A percentile compares a stretch with the other conserved stretches of the same genome.
phyloP scores from a whole-genome alignment of 1,140 invertebrate genomes.

The Hypsibius dujardini region DNA sequence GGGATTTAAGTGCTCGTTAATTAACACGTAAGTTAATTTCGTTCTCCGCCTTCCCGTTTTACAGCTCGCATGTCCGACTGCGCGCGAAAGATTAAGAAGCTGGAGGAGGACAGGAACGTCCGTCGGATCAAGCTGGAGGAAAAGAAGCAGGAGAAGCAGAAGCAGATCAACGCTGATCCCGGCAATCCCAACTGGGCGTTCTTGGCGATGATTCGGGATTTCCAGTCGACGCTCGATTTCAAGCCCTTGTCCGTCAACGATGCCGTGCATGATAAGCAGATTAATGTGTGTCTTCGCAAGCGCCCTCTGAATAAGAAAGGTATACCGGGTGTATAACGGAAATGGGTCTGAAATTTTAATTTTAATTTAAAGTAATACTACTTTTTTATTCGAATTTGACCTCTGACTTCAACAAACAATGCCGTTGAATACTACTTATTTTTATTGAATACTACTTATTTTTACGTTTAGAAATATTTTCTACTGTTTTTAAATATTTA shows the following conservation, averaged over 20 bases:
- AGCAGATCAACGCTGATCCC: slow-evolving; percentile 68
- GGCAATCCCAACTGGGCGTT: slow-evolving; percentile 97
- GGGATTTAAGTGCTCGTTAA: too few relatives aligned
- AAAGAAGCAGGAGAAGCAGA: slow-evolving; percentile 70
- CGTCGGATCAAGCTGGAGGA: slow-evolving; percentile 71
- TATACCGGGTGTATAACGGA: too few relatives aligned
- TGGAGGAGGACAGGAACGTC: slow-evolving; percentile 89
- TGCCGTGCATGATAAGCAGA: slow-evolving; percentile 80
- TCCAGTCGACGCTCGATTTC: slow-evolving; percentile 69
- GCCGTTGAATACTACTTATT: too few relatives aligned
- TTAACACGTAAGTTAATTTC: too few relatives aligned
- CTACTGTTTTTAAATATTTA: too few relatives aligned
- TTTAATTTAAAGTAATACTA: too few relatives aligned
- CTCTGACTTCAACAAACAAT: too few relatives aligned
- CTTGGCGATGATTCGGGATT: slow-evolving; percentile 85
- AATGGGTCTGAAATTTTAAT: too few relatives aligned
- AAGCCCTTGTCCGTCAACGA: slow-evolving; percentile 67
- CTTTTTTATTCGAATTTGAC: too few relatives aligned
- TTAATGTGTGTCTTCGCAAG: slow-evolving; percentile 92
- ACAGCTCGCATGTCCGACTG: slow-evolving; percentile 45
- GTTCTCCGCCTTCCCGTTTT: neutral
- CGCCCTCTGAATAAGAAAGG: slow-evolving; percentile 82
- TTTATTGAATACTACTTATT: too few relatives aligned
- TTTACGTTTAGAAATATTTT: too few relatives aligned
- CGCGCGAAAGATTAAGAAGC: slow-evolving; percentile 83